Base-by-base conservation (phyloP, 2,888 invertebrate species). In the Dinocampus coccinellae region DNA sequence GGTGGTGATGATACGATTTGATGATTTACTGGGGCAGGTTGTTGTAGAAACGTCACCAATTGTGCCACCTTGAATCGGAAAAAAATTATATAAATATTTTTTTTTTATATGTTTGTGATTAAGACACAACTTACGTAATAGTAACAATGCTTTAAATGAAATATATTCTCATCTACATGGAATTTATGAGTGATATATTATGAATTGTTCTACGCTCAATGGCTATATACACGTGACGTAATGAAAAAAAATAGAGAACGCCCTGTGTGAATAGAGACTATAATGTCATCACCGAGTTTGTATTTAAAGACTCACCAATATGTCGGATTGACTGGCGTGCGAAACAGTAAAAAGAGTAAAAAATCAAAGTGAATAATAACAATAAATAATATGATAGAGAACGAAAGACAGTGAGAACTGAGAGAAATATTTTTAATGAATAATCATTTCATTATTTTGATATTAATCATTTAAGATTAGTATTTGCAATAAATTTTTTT, bases 1-100 rank as follows among this genome's bases (percentile, higher is more conserved):
- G 81, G 73, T 88, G 87, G 16, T 16, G 47, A n/a, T n/a, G 39
- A n/a, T 13, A 39, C 39, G n/a, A 47, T 78, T 88, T 86, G 71
- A 87, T 89, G 82, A 88, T 88, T 72, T 20, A 82, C 76, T 62
- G 72, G 73, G 52, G 89, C 87, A 69, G 92, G 90, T 57, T 90
- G 89, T 79, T 94, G 93, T 6, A 94, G 90, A 86, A 95, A 93
- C 85, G 93, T 93, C 68, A 94, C 93, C 72, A 95, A 88, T 80
- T 94, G 94, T 63, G 92, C 93, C 81, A 94, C 93, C 89, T 93
- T 78, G 1, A 75, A 72, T 24, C 68, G 42, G 60, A 70, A 65
- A 39, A 10, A 16, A 7, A 26, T 60, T 33, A 29, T 4, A 29
- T 29, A 29, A n/a, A n/a, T n/a, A n/a, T n/a, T n/a, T n/a, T 29